Conservation (phyloP, 2,888 invertebrate genomes). For the Creontiades dilutus region DNA sequence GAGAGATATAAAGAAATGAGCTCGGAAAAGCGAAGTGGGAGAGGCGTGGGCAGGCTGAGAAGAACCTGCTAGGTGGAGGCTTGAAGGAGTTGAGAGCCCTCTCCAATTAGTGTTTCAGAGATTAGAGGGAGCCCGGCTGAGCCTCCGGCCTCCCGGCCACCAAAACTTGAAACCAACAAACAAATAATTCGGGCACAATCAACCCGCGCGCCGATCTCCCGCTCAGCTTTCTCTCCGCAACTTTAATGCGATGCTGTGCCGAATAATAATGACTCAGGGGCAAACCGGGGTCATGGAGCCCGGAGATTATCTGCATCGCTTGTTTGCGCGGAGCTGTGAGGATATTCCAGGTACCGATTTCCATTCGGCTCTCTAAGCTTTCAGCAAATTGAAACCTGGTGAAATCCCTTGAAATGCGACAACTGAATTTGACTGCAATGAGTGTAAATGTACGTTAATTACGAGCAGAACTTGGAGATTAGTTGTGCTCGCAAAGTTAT, state of each 20-base stretch:
- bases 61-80: conserved; percentile 19
- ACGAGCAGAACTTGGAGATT: too few species aligned
- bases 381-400: too few species aligned
- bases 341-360: neutral
- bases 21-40: neutral
- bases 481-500: too few species aligned
- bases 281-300: neutral
- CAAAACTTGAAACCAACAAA: conserved; percentile 62
- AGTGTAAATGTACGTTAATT: too few species aligned
- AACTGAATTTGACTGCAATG: too few species aligned
- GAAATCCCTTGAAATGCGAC: too few species aligned
- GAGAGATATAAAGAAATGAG: neutral
- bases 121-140: conserved; percentile 56
- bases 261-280: conserved; percentile 33
- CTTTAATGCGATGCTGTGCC: conserved; percentile 54
- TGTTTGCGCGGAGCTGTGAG: neutral
- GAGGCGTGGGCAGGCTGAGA: neutral
- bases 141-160: conserved; percentile 40
- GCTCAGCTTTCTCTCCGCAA: conserved; percentile 13
- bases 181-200: conserved; percentile 62
- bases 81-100: conserved; percentile 53
- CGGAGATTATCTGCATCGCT: neutral
- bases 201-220: conserved; percentile 26
- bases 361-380: too few species aligned
- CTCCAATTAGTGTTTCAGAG: conserved; percentile 67